phyloP scores from a whole-genome alignment of 2,888 invertebrate genomes.

The Drosophila aldrichi region DNA sequence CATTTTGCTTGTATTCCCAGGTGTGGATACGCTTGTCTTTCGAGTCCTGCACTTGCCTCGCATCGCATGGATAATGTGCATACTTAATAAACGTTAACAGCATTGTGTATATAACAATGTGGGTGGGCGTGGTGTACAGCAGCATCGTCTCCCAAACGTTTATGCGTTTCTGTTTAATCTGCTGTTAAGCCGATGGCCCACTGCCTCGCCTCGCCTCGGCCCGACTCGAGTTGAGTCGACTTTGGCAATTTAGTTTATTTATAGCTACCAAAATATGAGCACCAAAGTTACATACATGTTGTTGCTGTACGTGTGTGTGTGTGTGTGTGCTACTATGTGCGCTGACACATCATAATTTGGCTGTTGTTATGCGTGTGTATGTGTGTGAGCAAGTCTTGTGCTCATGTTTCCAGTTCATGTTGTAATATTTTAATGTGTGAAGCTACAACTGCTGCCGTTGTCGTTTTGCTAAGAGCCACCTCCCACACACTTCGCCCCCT shows the following conservation, averaged over 20 bases:
- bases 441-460: constrained; percentile 78
- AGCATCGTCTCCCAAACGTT: constrained; percentile 6
- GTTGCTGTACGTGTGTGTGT: constrained; percentile 17
- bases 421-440: constrained; percentile 80
- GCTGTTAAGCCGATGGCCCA: constrained; percentile 62
- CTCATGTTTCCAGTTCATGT: constrained; percentile 77
- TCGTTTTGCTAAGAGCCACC: constrained; percentile 61
- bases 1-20: constrained; percentile 20
- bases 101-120: constrained; percentile 21
- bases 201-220: constrained; percentile 10
- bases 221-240: constrained; percentile 39
- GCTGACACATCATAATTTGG: constrained; percentile 76
- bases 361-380: constrained; percentile 42
- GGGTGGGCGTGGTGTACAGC: constrained; percentile 21
- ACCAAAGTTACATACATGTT: constrained; percentile 39
- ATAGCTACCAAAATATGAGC: constrained; percentile 75
- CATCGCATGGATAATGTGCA: constrained; percentile 52
- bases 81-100: constrained; percentile 62
- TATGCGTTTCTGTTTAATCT: constrained; percentile 67
- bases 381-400: constrained; percentile 40
- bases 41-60: constrained; percentile 48
- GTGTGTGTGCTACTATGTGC: constrained; percentile 30
- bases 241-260: constrained; percentile 77
- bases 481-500: constrained; percentile 13
- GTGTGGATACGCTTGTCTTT: constrained; percentile 38